Evolutionary conservation across 2,797 vertebrate species (phyloP).

Genomic region (Poeciliopsis turneri): DNA sequence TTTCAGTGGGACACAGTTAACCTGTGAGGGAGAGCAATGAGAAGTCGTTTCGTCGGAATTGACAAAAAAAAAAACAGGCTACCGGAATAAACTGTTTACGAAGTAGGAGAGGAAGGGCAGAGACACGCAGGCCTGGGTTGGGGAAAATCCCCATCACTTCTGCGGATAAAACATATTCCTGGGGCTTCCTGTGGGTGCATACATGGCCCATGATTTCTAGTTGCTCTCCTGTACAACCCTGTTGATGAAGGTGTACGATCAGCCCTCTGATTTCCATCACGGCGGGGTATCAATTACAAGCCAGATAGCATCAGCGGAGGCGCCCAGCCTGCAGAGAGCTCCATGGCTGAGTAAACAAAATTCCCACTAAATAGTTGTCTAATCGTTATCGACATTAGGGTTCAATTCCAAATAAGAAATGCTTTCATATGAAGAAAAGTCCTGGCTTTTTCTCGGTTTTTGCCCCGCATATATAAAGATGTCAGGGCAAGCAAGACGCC

Average conservation of each 20-base stretch:
- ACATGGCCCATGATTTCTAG: neutral
- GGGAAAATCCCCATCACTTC: conserved; percentile 21
- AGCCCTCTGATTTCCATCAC: conserved; percentile 46
- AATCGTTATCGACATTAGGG: conserved; percentile 1
- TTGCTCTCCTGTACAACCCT: conserved; percentile 39
- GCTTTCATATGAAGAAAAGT: neutral
- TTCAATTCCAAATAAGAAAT: conserved; percentile 8
- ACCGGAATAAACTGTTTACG: conserved; percentile 35
- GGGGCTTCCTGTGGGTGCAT: conserved; percentile 39
- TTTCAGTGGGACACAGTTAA: neutral
- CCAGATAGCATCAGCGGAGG: conserved; percentile 76
- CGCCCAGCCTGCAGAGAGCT: conserved; percentile 55
- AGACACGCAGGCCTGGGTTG: conserved; percentile 18
- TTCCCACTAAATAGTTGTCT: conserved; percentile 1
- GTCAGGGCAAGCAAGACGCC: neutral
- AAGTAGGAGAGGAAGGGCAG: neutral
- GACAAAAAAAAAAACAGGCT: conserved; percentile 15
- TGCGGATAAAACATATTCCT: conserved; percentile 8
- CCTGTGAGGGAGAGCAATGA: conserved; percentile 10
- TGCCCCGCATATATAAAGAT: neutral
- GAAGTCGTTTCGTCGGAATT: conserved; percentile 3
- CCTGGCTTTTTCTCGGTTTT: neutral
- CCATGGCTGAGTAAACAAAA: conserved; percentile 36
- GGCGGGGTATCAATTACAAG: conserved; percentile 62
- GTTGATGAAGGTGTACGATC: conserved; percentile 48